Conservation (phyloP, 2,113 vertebrate genomes). For the Gavialis gangeticus region DNA sequence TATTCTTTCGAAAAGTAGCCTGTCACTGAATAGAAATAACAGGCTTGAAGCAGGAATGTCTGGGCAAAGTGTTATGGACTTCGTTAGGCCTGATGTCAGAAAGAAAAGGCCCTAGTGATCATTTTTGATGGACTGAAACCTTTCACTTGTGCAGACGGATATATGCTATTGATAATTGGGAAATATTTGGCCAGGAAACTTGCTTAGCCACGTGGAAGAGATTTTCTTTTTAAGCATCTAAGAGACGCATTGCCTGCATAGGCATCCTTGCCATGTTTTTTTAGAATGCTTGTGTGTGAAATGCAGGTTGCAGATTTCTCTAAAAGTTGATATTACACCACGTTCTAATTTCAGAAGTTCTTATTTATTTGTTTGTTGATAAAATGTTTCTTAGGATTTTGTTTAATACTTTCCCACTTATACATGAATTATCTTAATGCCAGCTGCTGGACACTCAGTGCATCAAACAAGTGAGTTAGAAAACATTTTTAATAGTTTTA, state of each 20-base stretch:
- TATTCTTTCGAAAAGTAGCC: background rate
- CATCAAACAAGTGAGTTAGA: background rate
- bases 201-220: rapidly evolving
- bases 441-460: background rate
- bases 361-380: background rate
- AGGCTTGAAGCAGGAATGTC: background rate
- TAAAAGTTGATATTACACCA: background rate
- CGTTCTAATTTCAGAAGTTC: background rate
- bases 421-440: background rate
- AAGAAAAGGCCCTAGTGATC: background rate
- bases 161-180: background rate
- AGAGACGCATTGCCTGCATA: background rate
- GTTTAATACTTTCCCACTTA: background rate
- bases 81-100: background rate
- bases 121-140: background rate
- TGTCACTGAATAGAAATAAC: background rate
- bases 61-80: background rate
- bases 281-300: background rate
- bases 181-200: background rate
- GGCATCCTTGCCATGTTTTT: background rate
- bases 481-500: background rate
- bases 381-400: background rate
- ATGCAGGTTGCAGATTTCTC: background rate
- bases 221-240: background rate
- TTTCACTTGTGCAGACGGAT: background rate